phyloP scores from a whole-genome alignment of 2,113 vertebrate genomes.

The Sylvietta virens region DNA sequence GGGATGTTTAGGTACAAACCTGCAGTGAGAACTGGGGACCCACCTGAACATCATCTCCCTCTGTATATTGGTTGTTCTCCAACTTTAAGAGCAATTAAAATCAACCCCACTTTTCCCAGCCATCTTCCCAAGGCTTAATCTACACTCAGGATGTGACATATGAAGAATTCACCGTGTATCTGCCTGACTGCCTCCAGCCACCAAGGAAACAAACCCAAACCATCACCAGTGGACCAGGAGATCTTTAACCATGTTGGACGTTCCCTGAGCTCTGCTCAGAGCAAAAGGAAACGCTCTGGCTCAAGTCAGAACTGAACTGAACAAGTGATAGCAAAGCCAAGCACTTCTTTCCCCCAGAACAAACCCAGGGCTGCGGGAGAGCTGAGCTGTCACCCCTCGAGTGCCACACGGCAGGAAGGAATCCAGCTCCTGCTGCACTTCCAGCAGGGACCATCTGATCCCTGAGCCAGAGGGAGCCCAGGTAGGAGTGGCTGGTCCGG shows the following conservation, averaged over 20 bases:
- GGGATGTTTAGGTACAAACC: not conserved
- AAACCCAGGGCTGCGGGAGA: not conserved
- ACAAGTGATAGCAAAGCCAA: not conserved
- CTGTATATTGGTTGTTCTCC: rapidly evolving
- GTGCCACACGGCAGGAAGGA: not conserved
- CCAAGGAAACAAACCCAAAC: not conserved
- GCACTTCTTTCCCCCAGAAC: not conserved
- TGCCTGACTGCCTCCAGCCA: not conserved
- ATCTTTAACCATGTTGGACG: not conserved
- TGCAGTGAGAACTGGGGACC: not conserved
- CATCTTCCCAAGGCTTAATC: not conserved
- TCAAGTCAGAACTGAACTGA: not conserved
- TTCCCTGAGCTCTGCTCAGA: not conserved
- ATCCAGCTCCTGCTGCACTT: not conserved
- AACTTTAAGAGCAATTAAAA: not conserved
- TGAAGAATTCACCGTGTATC: not conserved
- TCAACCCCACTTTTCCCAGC: not conserved
- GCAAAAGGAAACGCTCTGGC: rapidly evolving
- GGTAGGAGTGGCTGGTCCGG: not conserved
- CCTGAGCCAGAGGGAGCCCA: not conserved
- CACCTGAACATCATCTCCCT: not conserved
- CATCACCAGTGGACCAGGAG: not conserved
- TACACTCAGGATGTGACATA: not conserved
- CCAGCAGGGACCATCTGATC: not conserved
- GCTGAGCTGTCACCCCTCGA: not conserved